Base-by-base conservation (phyloP, 1,140 invertebrate species). In the Drosophila littoralis region DNA sequence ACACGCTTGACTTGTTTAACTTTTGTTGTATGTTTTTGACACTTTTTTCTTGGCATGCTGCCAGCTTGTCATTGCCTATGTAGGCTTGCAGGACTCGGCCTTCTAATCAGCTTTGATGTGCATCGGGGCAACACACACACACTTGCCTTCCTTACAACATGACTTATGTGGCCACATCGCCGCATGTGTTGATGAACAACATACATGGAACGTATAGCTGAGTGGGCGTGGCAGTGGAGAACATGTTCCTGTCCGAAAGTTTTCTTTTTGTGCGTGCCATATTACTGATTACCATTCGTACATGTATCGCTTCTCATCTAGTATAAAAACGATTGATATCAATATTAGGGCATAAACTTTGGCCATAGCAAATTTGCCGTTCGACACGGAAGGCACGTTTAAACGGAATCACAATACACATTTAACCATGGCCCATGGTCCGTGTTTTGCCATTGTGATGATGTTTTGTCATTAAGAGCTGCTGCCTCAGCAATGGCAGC, bases 321-420 rank as follows among this genome's bases (percentile, higher is more conserved):
- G 46, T 58, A 82, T 70, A 86, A 86, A 88, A 86, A 86, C 83
- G 83, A 89, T 86, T 86, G 83, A 83, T 86, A 88, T 86, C 83
- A 86, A 86, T 86, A 88, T 86, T 64, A 40, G 67, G 61, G 46
- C 73, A 79, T 76, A 51, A 78, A 75, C 75, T 75, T 66, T 57
- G 64, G 17, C 65, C 65, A 75, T 75, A 60, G 63, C 59, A 64
- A 69, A 60, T 40, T 50, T 77, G 69, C 55, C 54, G 40, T 52
- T 57, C 46, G 54, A 71, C 51, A 40, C 55, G 33, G 40, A 32
- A 28, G 10, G 40, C 45, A 54, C 48, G 65, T 58, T 8, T 54
- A 45, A 40, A 52, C 40, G 45, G 57, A 54, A 63, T 63, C 45
- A 43, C 45, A 48, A 51, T 40, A 61, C 54, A 36, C 7, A 22